A percentile compares a stretch with the other conserved stretches of the same genome.
phyloP scores from a whole-genome alignment of 2,797 vertebrate genomes.

The Aeoliscus strigatus region DNA sequence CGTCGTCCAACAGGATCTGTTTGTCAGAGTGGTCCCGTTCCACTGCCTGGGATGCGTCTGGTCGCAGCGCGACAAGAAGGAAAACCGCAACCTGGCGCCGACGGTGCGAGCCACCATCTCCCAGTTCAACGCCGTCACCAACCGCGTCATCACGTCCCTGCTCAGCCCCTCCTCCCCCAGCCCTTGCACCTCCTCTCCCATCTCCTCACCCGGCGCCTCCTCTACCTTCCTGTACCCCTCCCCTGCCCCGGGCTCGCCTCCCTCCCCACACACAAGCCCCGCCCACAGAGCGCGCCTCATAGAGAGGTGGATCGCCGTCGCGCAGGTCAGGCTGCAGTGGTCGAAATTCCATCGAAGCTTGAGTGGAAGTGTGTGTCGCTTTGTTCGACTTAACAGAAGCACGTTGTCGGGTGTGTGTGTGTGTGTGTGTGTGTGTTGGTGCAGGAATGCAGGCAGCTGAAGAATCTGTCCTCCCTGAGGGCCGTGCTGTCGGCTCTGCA shows the following conservation, averaged over 20 bases:
- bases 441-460: constrained; percentile 80
- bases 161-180: constrained; percentile 59
- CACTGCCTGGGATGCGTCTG: constrained; percentile 89
- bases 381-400: neutral
- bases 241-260: constrained; percentile 43
- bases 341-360: too few relatives aligned
- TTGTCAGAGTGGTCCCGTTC: constrained; percentile 76
- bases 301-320: constrained; percentile 83
- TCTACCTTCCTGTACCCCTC: constrained; percentile 39
- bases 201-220: constrained; percentile 31
- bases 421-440: neutral
- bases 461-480: constrained; percentile 85
- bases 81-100: constrained; percentile 71
- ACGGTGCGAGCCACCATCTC: constrained; percentile 85
- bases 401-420: neutral
- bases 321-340: constrained; percentile 73
- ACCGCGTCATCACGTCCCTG: constrained; percentile 83
- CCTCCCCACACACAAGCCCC: constrained; percentile 44
- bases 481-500: constrained; percentile 88
- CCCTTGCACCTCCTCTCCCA: constrained; percentile 44
- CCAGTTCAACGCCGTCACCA: constrained; percentile 85
- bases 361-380: neutral
- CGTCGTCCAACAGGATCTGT: constrained; percentile 75
- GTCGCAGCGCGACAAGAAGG: constrained; percentile 88
- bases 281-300: constrained; percentile 75